Conservation (phyloP, 2,797 vertebrate species). For the Coccyzus lansbergi region DNA sequence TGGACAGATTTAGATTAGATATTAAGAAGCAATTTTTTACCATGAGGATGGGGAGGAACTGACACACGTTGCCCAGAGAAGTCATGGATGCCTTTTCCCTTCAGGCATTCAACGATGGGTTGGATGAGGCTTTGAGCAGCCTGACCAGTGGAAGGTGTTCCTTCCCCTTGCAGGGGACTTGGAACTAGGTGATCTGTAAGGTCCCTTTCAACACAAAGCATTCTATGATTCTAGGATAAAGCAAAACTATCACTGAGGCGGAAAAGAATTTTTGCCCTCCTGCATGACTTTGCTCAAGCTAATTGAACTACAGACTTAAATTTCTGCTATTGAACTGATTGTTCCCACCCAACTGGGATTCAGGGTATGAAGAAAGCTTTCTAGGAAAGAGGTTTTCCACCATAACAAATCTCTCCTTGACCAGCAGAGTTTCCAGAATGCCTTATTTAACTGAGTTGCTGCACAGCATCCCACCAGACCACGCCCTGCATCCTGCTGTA, state of each 20-base stretch:
- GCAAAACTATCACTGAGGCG: background rate
- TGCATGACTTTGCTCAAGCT: background rate
- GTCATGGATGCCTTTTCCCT: too few relatives aligned
- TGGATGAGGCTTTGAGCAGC: too few relatives aligned
- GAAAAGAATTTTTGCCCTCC: background rate
- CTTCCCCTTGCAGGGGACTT: too few relatives aligned
- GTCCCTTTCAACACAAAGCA: too few relatives aligned
- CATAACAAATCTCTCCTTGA: background rate
- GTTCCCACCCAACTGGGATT: background rate
- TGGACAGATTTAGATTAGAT: too few relatives aligned
- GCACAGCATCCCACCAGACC: fast-evolving
- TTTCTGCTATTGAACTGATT: background rate
- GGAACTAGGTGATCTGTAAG: too few relatives aligned
- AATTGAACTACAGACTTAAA: background rate
- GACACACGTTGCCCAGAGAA: too few relatives aligned
- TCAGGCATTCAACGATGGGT: too few relatives aligned
- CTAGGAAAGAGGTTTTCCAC: background rate
- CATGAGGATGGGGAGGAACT: too few relatives aligned
- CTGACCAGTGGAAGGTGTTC: too few relatives aligned
- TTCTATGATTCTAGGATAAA: background rate
- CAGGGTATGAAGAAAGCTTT: background rate
- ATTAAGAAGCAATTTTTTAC: too few relatives aligned
- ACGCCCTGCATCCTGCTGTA: fast-evolving
- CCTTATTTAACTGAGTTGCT: background rate
- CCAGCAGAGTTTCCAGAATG: background rate